These are phyloP conservation scores for Tetragonula clypearis DNA, from an alignment of 1,140 invertebrate species.

Conservation along the genomic window DNA sequence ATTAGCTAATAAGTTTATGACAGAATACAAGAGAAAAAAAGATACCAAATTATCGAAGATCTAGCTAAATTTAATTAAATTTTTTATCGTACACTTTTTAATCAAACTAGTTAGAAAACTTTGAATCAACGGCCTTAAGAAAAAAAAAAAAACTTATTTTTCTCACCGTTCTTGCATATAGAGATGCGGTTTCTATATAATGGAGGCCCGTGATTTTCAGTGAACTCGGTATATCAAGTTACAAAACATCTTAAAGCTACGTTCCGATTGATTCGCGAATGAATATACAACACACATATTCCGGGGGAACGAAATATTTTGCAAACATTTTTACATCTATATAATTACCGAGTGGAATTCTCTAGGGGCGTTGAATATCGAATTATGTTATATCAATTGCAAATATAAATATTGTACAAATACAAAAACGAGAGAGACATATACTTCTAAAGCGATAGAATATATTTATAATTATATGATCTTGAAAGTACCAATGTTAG, in stretches of 20 bases:
- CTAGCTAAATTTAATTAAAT: conserved; percentile 44
- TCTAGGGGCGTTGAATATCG: neutral
- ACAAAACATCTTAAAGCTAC: neutral
- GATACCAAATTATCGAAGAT: conserved; percentile 20
- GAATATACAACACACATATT: neutral
- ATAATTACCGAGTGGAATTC: neutral
- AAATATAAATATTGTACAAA: conserved; percentile 51
- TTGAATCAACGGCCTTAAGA: conserved; percentile 65
- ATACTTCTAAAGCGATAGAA: conserved; percentile 21
- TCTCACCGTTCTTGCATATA: conserved; percentile 54
- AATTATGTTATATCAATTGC: conserved; percentile 17
- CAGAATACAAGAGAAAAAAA: conserved; percentile 15
- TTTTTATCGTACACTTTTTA: conserved; percentile 62
- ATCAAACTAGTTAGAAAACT: conserved; percentile 56
- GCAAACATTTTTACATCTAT: neutral
- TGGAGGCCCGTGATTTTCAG: neutral
- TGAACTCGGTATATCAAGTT: conserved; percentile 1
- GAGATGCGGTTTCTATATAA: conserved; percentile 22
- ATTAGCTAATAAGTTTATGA: conserved; percentile 34
- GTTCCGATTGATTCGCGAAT: neutral
- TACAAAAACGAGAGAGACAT: conserved; percentile 9
- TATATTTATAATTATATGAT: conserved; percentile 40
- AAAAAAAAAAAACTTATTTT: conserved; percentile 66
- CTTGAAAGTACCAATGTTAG: conserved; percentile 34
- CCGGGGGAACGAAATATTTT: neutral